These are phyloP conservation scores for Serilophus lunatus DNA, from an alignment of 2,113 vertebrate genomes.

Conservation along the genomic window DNA sequence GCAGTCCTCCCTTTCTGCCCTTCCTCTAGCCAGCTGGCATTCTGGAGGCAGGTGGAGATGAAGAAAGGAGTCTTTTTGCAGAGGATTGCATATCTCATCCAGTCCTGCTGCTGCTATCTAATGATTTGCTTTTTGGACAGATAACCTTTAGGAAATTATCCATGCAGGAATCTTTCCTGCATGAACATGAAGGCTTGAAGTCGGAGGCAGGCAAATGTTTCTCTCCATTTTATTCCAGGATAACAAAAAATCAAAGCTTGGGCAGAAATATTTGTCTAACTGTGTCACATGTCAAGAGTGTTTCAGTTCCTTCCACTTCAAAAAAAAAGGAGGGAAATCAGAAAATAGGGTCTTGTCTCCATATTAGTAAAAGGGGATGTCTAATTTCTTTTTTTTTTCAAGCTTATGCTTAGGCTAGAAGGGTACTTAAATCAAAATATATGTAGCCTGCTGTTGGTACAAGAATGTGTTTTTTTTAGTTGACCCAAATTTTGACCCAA, in stretches of 20 bases:
- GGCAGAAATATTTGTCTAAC: background rate
- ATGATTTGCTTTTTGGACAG: background rate
- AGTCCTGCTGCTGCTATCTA: background rate
- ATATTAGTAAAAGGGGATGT: background rate
- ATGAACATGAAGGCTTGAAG: background rate
- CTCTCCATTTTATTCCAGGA: background rate
- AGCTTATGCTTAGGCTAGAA: background rate
- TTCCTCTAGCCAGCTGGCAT: background rate
- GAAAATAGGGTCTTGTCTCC: background rate
- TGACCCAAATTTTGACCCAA: constrained; percentile 28
- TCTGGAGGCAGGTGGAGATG: background rate
- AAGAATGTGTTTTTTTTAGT: background rate
- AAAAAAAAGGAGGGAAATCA: background rate
- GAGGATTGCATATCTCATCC: background rate
- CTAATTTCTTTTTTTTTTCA: background rate
- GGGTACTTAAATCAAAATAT: background rate
- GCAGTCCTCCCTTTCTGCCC: background rate
- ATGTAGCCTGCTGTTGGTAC: background rate
- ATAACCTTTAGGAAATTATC: background rate
- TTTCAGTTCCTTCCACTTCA: background rate
- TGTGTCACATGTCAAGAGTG: background rate
- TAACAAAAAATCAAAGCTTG: background rate
- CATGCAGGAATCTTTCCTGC: background rate
- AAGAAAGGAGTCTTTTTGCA: background rate
- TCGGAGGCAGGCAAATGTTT: background rate